phyloP scores from a whole-genome alignment of 1,140 invertebrate species.

The Apis dorsata region DNA sequence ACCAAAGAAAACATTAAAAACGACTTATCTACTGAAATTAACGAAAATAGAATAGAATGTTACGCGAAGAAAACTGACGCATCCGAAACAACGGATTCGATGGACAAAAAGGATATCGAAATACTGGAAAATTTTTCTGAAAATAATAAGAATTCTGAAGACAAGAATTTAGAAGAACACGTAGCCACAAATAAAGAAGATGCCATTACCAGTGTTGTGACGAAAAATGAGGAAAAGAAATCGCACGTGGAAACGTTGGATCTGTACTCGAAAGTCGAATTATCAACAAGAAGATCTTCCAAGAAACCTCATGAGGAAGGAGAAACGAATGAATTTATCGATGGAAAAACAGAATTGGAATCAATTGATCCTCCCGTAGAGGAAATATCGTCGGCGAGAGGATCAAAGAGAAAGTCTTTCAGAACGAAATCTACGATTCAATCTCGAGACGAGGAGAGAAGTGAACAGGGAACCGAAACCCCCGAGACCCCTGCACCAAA shows the following conservation, averaged over 20 bases:
- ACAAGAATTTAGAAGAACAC: background rate
- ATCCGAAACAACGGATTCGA: background rate
- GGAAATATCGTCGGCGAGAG: background rate
- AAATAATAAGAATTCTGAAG: background rate
- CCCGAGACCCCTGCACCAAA: too few relatives aligned
- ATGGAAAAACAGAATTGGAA: conserved; percentile 3
- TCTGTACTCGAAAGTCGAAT: background rate
- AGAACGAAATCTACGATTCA: background rate
- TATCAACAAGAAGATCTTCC: background rate
- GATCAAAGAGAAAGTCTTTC: conserved; percentile 8
- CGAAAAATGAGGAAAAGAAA: background rate
- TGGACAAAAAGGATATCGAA: background rate
- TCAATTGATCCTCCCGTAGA: background rate
- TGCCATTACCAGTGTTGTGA: background rate
- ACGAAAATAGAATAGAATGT: conserved; percentile 18
- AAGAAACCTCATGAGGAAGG: conserved; percentile 20
- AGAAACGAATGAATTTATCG: background rate
- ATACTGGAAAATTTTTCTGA: background rate
- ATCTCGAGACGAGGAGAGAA: background rate
- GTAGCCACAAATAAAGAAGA: background rate
- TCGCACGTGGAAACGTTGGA: background rate
- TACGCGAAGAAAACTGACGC: conserved; percentile 59
- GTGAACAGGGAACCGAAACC: background rate
- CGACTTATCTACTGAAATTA: background rate
- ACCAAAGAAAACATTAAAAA: conserved; percentile 9